Evolutionary conservation across 1,140 invertebrate genomes (phyloP).

Genomic region (Aphelenchoides fujianensis): DNA sequence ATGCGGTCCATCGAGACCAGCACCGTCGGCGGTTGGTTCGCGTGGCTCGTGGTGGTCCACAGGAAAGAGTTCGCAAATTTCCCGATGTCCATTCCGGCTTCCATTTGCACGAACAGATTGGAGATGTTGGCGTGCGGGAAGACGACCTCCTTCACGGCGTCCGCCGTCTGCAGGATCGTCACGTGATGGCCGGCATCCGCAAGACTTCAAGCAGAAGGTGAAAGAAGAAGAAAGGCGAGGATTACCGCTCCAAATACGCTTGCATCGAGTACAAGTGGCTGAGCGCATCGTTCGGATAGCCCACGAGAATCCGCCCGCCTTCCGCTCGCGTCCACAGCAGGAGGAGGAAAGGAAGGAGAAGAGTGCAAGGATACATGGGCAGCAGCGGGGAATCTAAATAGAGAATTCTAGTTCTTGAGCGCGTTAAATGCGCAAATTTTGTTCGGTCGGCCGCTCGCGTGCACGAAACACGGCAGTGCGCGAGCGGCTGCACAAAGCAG

Average conservation of each 20-base stretch:
- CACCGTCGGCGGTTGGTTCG: background rate
- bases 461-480: too few species aligned
- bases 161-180: background rate
- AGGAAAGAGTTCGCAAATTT: background rate
- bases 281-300: background rate
- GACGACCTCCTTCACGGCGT: background rate
- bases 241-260: constrained; percentile 4
- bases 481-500: too few species aligned
- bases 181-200: background rate
- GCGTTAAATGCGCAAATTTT: too few species aligned
- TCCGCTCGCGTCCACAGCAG: too few species aligned
- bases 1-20: background rate
- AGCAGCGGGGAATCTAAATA: too few species aligned
- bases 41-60: background rate
- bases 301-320: background rate
- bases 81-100: background rate
- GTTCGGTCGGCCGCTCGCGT: too few species aligned
- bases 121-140: background rate
- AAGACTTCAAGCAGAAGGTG: too few species aligned
- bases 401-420: too few species aligned
- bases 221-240: too few species aligned
- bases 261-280: constrained; percentile 6
- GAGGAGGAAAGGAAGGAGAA: too few species aligned
- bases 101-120: background rate
- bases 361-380: too few species aligned